These are phyloP conservation scores for Anguilla megastoma DNA, from an alignment of 2,797 vertebrate genomes.

Conservation along the genomic window DNA sequence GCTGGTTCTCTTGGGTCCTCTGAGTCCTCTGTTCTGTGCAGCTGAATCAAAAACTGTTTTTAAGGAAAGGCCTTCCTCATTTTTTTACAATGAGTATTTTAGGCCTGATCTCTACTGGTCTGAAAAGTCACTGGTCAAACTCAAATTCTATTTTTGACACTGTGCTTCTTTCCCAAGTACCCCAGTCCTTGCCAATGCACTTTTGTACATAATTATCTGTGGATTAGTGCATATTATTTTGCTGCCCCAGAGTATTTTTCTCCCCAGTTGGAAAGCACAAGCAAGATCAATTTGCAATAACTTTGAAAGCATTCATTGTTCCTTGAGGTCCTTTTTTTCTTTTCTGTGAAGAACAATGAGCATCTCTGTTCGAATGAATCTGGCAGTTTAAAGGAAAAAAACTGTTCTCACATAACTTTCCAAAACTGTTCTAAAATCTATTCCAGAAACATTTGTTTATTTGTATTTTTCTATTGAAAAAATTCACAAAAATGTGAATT, in stretches of 20 bases:
- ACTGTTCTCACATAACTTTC: background rate
- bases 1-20: background rate
- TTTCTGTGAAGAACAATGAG: constrained; percentile 42
- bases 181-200: constrained; percentile 39
- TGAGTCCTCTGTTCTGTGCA: background rate
- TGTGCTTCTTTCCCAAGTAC: constrained; percentile 22
- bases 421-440: constrained; percentile 5
- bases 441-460: constrained; percentile 26
- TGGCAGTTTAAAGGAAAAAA: constrained; percentile 2
- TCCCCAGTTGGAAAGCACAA: constrained; percentile 47
- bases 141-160: constrained; percentile 35
- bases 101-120: constrained; percentile 25
- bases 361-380: constrained; percentile 46
- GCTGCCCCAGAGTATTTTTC: constrained; percentile 37
- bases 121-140: constrained; percentile 30
- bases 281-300: constrained; percentile 45
- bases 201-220: constrained; percentile 44
- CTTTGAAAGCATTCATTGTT: constrained; percentile 55
- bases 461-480: constrained; percentile 17
- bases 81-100: constrained; percentile 23
- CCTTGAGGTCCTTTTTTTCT: constrained; percentile 32
- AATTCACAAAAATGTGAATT: constrained; percentile 47
- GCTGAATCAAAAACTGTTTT: constrained; percentile 3
- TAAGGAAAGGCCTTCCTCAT: background rate
- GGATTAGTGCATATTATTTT: constrained; percentile 46